Evolutionary conservation across 2,113 vertebrate species (phyloP).

Genomic region (Carassius carassius): DNA sequence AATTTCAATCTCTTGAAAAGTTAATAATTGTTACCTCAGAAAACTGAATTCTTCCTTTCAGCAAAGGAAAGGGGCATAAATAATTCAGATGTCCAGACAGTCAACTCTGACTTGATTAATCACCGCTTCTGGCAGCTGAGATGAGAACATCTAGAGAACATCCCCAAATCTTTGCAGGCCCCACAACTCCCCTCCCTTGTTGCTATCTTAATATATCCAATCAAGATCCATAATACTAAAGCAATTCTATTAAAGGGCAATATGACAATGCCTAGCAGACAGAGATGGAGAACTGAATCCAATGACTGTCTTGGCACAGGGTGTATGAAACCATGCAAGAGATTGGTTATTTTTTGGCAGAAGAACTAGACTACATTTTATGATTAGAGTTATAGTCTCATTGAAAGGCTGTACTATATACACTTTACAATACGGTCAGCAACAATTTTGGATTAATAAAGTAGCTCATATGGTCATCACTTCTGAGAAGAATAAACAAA

Average conservation of each 20-base stretch:
- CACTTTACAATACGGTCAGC: neutral
- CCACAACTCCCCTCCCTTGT: neutral
- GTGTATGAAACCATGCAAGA: neutral
- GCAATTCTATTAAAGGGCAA: constrained; percentile 30
- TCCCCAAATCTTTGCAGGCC: neutral
- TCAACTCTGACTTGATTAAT: constrained; percentile 46
- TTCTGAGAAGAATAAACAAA: neutral
- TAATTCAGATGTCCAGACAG: constrained; percentile 29
- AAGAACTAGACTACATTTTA: neutral
- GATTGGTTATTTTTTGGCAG: constrained; percentile 4
- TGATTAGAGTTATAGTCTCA: neutral
- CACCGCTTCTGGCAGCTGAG: constrained; percentile 2
- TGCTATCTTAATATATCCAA: constrained; percentile 15
- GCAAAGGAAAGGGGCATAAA: neutral
- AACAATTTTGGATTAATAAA: constrained; percentile 2
- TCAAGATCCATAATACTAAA: neutral
- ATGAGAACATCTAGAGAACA: constrained; percentile 26
- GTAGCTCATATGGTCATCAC: neutral
- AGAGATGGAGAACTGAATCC: neutral
- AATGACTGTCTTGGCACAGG: constrained; percentile 14
- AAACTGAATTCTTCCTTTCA: constrained; percentile 28
- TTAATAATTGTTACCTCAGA: constrained; percentile 19
- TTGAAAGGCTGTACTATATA: neutral
- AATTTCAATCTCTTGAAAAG: neutral
- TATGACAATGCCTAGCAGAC: constrained; percentile 5